These are phyloP conservation scores for Cephonodes hylas DNA, from an alignment of 2,888 invertebrate species.

Conservation along the genomic window DNA sequence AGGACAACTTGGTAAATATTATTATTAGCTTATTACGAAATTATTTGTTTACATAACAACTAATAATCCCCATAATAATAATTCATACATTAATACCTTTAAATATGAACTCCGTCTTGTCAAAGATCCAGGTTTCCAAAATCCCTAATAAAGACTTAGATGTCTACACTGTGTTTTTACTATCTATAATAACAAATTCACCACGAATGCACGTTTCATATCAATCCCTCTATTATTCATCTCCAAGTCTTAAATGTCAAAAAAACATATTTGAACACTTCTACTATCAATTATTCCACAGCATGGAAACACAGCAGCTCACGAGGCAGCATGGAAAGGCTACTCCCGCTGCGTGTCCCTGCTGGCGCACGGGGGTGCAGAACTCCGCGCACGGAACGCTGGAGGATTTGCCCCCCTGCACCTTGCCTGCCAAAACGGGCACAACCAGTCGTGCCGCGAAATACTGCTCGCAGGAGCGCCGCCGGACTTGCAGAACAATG, in stretches of 20 bases:
- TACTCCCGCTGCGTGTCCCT: constrained; percentile 91
- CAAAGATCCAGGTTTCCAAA: too few species aligned
- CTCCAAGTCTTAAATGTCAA: too few species aligned
- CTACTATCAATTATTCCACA: too few species aligned
- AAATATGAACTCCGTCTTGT: too few species aligned
- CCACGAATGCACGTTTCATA: too few species aligned
- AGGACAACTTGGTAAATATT: constrained; percentile 86
- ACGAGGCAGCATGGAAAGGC: constrained; percentile 98
- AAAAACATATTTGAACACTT: too few species aligned
- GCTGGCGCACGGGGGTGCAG: constrained; percentile 83
- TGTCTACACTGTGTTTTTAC: too few species aligned
- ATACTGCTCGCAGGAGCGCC: constrained; percentile 92
- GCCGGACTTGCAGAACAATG: constrained; percentile 95
- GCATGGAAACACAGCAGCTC: constrained; percentile 96
- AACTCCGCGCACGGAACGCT: constrained; percentile 86
- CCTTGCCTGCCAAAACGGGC: constrained; percentile 97
- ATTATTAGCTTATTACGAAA: neutral
- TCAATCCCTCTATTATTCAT: too few species aligned
- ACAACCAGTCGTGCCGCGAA: constrained; percentile 96
- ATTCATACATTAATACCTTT: too few species aligned
- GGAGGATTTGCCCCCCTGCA: constrained; percentile 97
- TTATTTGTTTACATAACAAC: neutral
- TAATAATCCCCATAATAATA: too few species aligned
- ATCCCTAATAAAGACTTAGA: too few species aligned
- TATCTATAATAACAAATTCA: too few species aligned